These are phyloP conservation scores for Pyrgilauda ruficollis DNA, from an alignment of 2,113 vertebrate species.

Conservation along the genomic window DNA sequence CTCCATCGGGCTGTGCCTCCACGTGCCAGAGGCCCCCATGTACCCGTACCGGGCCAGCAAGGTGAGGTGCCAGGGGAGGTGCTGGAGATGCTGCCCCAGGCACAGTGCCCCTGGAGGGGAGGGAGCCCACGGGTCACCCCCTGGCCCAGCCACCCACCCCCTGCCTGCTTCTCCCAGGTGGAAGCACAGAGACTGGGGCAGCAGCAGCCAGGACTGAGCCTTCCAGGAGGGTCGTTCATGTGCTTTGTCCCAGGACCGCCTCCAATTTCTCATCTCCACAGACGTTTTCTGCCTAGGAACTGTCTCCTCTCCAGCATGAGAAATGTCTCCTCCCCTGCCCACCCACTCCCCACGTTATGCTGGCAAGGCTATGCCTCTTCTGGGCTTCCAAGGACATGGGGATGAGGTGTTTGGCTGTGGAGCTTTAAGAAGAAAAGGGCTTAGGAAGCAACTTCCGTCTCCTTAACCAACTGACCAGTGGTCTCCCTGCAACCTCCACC, in stretches of 20 bases:
- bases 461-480: background rate
- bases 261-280: background rate
- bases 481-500: rapidly evolving
- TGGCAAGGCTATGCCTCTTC: background rate
- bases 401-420: background rate
- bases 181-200: background rate
- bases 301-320: too few relatives aligned
- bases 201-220: background rate
- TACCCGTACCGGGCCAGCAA: conserved; percentile 36
- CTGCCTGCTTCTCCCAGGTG: background rate
- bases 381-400: background rate
- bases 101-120: background rate
- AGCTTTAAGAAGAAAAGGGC: conserved; percentile 16
- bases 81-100: background rate
- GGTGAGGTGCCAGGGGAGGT: background rate
- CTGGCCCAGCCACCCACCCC: background rate
- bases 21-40: background rate
- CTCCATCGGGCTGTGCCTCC: background rate
- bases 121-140: background rate
- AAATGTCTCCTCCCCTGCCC: background rate
- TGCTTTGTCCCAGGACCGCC: background rate
- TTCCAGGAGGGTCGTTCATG: background rate
- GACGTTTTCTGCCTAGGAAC: rapidly evolving
- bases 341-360: background rate
- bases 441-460: background rate